Base-by-base conservation (phyloP, 2,797 vertebrate species). In the Ctenopoma kingsleyae region DNA sequence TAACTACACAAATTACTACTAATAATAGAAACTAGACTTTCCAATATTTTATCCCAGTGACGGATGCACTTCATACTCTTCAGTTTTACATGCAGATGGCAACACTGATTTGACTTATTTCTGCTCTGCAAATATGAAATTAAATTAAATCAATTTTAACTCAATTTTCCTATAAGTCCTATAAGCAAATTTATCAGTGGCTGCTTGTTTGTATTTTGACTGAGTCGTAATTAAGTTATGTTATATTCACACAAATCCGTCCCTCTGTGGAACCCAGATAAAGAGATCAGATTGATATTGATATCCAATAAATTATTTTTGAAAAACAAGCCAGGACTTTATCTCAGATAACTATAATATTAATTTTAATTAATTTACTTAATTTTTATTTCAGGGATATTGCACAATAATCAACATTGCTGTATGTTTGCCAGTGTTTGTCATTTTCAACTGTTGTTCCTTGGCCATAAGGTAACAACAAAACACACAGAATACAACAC, bases 121-220 rank as follows among this genome's bases (percentile, higher is more conserved):
- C 73, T 79, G 62, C 48, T 60, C 76, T 76, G 61, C 61, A 77
- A 74, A 57, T 88, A 78, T 76, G 67, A 81, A 44, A 82, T 87
- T 85, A 82, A 90, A 86, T 78, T 1, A 70, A 92, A 91, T 90
- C 76, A 75, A 86, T 91, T 78, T 74, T 38, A 68, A 74, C 87
- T 93, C 84, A 75, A 87, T 93, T 87, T 64, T 58, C n/a, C 59
- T 46, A 16, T 4, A 64, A 27, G 60, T 72, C 48, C 47, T 81
- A 71, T 44, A 68, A 83, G 76, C 73, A 78, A 54, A 55, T 86
- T 76, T 64, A 67, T 91, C n/a, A 87, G 36, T 32, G 43, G 61
- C 46, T 70, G 22, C 60, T 38, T n/a, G 27, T 67, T 80, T 41
- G 62, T 67, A 68, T 53, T 22, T 60, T 30, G 51, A 78, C 30